phyloP scores from a whole-genome alignment of 2,888 invertebrate species.

The Herminia tarsipennalis region DNA sequence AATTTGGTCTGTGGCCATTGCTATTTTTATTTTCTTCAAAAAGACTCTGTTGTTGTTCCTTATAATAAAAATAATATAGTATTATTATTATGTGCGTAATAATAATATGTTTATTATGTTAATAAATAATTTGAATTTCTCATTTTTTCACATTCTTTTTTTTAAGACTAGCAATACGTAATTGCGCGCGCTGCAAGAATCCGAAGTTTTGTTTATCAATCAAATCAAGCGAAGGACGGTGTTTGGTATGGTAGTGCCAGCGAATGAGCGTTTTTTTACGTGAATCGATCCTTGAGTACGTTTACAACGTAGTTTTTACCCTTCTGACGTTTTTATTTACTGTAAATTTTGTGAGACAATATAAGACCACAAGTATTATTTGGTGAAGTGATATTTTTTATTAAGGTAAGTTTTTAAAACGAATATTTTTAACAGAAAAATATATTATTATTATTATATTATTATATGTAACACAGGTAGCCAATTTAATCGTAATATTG shows the following conservation, averaged over 20 bases:
- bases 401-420: slow-evolving; percentile 35
- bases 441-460: too few species aligned
- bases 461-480: too few species aligned
- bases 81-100: too few species aligned
- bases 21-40: too few species aligned
- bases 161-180: slow-evolving; percentile 52
- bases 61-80: too few species aligned
- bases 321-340: slow-evolving; percentile 1
- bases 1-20: too few species aligned
- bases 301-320: slow-evolving; percentile 16
- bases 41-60: too few species aligned
- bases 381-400: slow-evolving; percentile 31
- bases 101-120: too few species aligned
- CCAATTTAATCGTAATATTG: too few species aligned
- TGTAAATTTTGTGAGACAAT: slow-evolving; percentile 15
- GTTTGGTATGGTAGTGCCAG: slow-evolving; percentile 57
- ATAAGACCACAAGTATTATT: slow-evolving; percentile 6
- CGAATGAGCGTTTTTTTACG: slow-evolving; percentile 50
- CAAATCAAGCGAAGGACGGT: slow-evolving; percentile 63
- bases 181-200: slow-evolving; percentile 78
- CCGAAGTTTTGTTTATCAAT: slow-evolving; percentile 83
- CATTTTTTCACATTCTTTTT: slow-evolving; percentile 1
- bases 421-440: too few species aligned
- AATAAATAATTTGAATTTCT: too few species aligned
- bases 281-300: slow-evolving; percentile 52